Conservation (phyloP, 2,113 vertebrate genomes). For the Etheostoma spectabile region DNA sequence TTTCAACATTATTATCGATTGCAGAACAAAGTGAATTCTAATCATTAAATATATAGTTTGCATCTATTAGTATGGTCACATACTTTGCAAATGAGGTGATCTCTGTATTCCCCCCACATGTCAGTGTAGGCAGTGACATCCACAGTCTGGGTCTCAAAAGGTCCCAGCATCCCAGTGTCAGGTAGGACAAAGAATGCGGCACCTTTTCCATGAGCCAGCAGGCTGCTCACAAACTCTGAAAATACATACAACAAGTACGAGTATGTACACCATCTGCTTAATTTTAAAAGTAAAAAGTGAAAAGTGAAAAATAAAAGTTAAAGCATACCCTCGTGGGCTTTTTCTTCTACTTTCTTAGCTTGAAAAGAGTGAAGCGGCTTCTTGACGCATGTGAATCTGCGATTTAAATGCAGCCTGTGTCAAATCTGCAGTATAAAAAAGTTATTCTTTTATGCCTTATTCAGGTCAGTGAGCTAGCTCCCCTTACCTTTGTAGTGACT, state of each 20-base stretch:
- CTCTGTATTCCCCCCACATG: conserved; percentile 96
- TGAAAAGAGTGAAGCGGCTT: conserved; percentile 73
- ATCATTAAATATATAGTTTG: background rate
- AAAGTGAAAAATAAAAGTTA: background rate
- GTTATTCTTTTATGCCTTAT: conserved; percentile 16
- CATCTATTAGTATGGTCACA: background rate
- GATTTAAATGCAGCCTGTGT: conserved; percentile 33
- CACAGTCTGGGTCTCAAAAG: conserved; percentile 86
- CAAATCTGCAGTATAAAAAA: background rate
- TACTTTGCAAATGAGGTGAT: conserved; percentile 91
- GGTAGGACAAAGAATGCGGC: conserved; percentile 86
- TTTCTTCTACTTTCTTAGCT: conserved; percentile 79
- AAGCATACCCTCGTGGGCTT: conserved; percentile 83
- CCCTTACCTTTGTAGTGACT: conserved; percentile 65
- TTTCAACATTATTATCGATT: background rate
- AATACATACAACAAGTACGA: conserved; percentile 21
- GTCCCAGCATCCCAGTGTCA: conserved; percentile 83
- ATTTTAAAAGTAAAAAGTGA: background rate
- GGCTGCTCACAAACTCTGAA: conserved; percentile 84
- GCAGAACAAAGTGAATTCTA: background rate
- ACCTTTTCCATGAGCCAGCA: conserved; percentile 90
- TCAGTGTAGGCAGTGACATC: conserved; percentile 89
- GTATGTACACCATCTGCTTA: background rate
- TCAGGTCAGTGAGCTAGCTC: background rate
- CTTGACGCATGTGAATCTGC: conserved; percentile 64